Evolutionary conservation across 2,888 invertebrate species (phyloP).

Genomic region (Podabrus alpinus): DNA sequence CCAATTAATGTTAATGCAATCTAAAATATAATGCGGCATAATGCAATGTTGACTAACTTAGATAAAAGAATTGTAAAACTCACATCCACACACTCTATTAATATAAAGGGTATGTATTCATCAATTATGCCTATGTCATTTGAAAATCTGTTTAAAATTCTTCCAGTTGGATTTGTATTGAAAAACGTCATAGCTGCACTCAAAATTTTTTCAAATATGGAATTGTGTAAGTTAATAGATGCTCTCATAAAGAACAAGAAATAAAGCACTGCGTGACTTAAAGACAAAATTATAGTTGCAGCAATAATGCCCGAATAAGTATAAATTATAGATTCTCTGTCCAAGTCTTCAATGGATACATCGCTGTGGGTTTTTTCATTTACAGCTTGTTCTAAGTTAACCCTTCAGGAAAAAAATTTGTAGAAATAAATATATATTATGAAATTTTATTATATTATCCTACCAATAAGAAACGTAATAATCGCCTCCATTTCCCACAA

Average conservation of each 20-base stretch:
- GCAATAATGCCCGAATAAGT: constrained; percentile 56
- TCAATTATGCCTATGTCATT: constrained; percentile 64
- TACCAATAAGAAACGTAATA: constrained; percentile 72
- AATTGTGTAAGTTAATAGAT: constrained; percentile 50
- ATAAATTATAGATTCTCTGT: constrained; percentile 50
- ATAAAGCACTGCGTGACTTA: constrained; percentile 48
- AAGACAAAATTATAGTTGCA: constrained; percentile 52
- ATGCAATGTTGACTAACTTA: background rate
- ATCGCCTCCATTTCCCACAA: constrained; percentile 67
- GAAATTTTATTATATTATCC: background rate
- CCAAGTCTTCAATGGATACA: background rate
- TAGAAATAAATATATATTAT: background rate
- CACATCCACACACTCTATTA: constrained; percentile 50
- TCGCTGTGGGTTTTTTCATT: constrained; percentile 27
- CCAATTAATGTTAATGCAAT: constrained; percentile 63
- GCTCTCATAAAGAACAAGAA: constrained; percentile 50
- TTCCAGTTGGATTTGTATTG: constrained; percentile 51
- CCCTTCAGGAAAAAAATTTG: constrained; percentile 23
- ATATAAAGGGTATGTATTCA: constrained; percentile 61
- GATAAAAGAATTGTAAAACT: constrained; percentile 13
- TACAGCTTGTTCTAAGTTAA: constrained; percentile 49
- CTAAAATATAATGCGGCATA: constrained; percentile 32
- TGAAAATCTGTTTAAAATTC: constrained; percentile 54
- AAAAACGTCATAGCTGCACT: constrained; percentile 51
- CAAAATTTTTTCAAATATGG: constrained; percentile 47